Evolutionary conservation across 2,113 vertebrate genomes (phyloP), one percentile per base, ranked within the genome.

Genomic region (Mormoops blainvillei): DNA sequence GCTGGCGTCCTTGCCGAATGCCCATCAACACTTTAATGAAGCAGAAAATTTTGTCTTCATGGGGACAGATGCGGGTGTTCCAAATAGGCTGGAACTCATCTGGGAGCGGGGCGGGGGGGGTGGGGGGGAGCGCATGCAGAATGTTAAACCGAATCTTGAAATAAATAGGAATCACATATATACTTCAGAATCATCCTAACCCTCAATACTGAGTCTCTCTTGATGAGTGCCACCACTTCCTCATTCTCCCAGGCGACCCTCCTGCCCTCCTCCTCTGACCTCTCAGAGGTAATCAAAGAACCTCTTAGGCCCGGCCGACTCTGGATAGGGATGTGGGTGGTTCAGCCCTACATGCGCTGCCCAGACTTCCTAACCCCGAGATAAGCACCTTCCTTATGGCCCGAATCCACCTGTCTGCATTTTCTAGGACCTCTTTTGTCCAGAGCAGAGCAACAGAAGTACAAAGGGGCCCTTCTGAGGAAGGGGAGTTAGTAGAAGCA

Each of bases 361-460:
- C 94, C 74, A 74, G 82, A 81, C 16, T 91, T 97, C 73, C 65
- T 58, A 82, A 11, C 22, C 74, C 91, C 87, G 90, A 94, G 52
- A 97, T 45, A 20, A 58, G 0, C 77, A 54, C 73, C 33, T 0
- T 14, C 68, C 85, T 78, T 38, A 83, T 45, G 48, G n/a, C 73
- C 41, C 14, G 9, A 61, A 38, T 0, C 0, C 3, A 38, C 13
- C 20, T 58, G n/a, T 20, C 12, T 88, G 33, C 65, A 63, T 68
- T 61, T 38, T 50, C 54, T 16, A 8, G 58, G 4, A 31, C 9
- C 1, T 58, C 74, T 96, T 92, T 91, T 96, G 94, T 94, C 33
- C 41, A 71, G 33, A 80, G 4, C 7, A 88, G 89, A 97, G 81
- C 11, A 84, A 50, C 41, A 54, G 22, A 93, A 95, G 63, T 28